Conservation (phyloP, 2,797 vertebrate species). For the Characodon lateralis region DNA sequence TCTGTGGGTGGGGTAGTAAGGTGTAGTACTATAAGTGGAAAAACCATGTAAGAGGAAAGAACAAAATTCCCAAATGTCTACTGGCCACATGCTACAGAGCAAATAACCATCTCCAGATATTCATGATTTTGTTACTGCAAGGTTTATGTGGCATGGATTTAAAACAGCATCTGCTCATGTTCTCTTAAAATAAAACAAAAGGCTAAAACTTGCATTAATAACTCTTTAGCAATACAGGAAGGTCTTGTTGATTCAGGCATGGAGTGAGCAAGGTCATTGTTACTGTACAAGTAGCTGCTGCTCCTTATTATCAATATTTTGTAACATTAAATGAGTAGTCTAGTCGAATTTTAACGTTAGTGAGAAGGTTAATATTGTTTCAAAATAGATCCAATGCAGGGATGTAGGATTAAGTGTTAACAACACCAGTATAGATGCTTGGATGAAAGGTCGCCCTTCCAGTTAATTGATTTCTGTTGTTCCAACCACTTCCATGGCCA, state of each 20-base stretch:
- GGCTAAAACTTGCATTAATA: not conserved
- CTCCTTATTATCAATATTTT: not conserved
- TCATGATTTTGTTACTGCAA: not conserved
- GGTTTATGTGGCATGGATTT: not conserved
- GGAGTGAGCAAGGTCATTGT: not conserved
- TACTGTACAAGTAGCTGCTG: not conserved
- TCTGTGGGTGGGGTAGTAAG: not conserved
- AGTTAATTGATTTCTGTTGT: no score
- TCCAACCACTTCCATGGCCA: no score
- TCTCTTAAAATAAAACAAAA: not conserved
- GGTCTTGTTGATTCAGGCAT: not conserved
- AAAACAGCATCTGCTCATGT: not conserved
- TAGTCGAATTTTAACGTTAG: not conserved
- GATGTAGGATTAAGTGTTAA: not conserved
- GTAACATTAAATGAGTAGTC: not conserved
- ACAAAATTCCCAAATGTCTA: conserved; percentile 20
- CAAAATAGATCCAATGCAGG: not conserved
- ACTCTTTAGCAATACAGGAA: not conserved
- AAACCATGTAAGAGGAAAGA: conserved; percentile 4
- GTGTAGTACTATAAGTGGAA: not conserved
- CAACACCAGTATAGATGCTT: no score
- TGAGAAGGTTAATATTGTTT: no score
- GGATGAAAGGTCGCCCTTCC: no score
- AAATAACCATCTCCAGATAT: conserved; percentile 10
- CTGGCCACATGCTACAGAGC: conserved; percentile 19